Percentiles rank a stretch among this genome's conserved stretches.
Evolutionary conservation across 1,140 invertebrate species (phyloP).

Genomic region (Pogonognathellus flavescens): DNA sequence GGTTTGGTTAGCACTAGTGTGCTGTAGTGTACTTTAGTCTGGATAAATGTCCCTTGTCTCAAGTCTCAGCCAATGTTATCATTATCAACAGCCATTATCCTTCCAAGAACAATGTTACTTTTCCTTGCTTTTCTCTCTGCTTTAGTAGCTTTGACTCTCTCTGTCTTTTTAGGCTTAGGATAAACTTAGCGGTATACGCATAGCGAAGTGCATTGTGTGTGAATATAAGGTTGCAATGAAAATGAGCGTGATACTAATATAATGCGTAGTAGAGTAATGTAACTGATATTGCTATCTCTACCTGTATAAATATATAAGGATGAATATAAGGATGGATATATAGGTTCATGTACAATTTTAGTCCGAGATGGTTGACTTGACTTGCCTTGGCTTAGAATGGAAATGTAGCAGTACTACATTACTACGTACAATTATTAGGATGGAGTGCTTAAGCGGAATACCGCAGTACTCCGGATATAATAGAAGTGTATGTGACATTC

Average conservation of each 20-base stretch:
- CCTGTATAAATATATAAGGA: too few species aligned
- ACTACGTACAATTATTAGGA: too few species aligned
- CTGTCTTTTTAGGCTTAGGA: neutral
- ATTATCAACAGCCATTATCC: conserved; percentile 30
- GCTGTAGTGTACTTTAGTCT: neutral
- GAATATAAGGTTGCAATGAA: neutral
- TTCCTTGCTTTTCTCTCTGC: neutral
- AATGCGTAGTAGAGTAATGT: too few species aligned
- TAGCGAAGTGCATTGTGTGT: neutral
- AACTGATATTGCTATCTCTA: too few species aligned
- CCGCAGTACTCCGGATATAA: neutral
- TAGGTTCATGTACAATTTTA: too few species aligned
- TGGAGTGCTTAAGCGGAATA: neutral
- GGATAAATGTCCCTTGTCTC: conserved; percentile 24
- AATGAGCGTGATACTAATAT: too few species aligned
- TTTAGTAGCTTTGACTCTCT: neutral
- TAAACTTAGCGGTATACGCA: too few species aligned
- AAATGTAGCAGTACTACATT: too few species aligned
- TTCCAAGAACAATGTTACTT: conserved; percentile 12
- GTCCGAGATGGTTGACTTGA: too few species aligned
- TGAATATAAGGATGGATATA: too few species aligned
- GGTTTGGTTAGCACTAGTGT: conserved; percentile 4
- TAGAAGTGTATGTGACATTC: too few species aligned
- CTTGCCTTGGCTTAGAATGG: too few species aligned
- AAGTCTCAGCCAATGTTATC: conserved; percentile 5